Evolutionary conservation across 2,888 invertebrate genomes (phyloP).

Genomic region (Lycocerus yunnanus): DNA sequence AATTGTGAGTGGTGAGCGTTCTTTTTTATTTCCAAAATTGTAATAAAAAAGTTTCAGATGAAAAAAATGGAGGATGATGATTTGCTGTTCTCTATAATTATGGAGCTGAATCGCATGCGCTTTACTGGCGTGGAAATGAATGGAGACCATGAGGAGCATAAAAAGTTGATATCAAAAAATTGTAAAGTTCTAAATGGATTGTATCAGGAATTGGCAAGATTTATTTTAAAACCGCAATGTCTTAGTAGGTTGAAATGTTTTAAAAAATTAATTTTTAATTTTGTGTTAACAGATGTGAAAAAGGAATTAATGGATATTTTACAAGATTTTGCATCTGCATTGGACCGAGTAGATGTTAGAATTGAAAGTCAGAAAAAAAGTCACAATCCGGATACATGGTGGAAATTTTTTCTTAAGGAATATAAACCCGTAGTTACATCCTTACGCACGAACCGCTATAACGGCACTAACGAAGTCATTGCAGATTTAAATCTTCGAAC

Average conservation of each 20-base stretch:
- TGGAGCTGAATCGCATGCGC: neutral
- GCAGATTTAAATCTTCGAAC: neutral
- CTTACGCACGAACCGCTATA: neutral
- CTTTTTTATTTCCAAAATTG: too few species aligned
- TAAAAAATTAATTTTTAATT: neutral
- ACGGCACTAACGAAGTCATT: neutral
- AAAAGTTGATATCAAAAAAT: neutral
- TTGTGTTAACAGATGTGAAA: neutral
- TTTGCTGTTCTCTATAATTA: neutral
- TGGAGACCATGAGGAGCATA: neutral
- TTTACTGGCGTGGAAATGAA: neutral
- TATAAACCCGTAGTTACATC: neutral
- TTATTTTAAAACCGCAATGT: neutral
- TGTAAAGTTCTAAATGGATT: neutral
- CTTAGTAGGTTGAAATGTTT: neutral
- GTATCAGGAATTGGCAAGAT: neutral
- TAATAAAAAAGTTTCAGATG: neutral
- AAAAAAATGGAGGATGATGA: neutral
- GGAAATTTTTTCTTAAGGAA: neutral
- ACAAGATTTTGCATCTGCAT: neutral
- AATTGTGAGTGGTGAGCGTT: too few species aligned
- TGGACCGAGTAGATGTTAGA: neutral
- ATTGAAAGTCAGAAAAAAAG: neutral
- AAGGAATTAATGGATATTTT: neutral
- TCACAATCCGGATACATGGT: accelerated